A percentile compares a stretch with the other conserved stretches of the same genome.
These are phyloP conservation scores for Ophioderma brevispina DNA, from an alignment of 35 echinoderm and acorn worm genomes.

Conservation along the genomic window DNA sequence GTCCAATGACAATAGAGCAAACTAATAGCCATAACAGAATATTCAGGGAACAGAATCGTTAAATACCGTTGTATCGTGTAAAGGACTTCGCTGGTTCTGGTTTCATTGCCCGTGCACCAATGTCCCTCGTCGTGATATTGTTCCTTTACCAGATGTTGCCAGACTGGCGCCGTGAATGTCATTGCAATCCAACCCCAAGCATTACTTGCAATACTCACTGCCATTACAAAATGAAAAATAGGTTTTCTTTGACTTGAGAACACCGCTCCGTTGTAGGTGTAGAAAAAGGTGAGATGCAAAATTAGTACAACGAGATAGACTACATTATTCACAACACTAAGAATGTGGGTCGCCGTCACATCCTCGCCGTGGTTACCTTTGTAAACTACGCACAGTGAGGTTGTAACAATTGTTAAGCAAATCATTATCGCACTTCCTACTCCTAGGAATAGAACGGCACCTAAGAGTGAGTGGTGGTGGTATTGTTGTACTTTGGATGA, in stretches of 20 bases:
- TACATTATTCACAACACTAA: neutral
- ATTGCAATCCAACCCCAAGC: neutral
- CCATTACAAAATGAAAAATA: neutral
- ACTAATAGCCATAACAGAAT: neutral
- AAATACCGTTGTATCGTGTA: neutral
- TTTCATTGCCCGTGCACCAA: neutral
- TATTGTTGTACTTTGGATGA: neutral
- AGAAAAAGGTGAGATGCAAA: neutral
- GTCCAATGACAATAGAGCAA: slow-evolving; percentile 2
- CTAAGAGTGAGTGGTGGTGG: neutral
- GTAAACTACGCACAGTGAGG: neutral
- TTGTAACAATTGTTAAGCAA: neutral
- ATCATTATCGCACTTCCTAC: neutral
- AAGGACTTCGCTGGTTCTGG: neutral
- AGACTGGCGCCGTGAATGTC: neutral
- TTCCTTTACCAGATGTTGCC: neutral
- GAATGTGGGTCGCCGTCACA: neutral
- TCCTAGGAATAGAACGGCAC: neutral
- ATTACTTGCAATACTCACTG: neutral
- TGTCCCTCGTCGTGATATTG: neutral
- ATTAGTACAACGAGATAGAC: neutral
- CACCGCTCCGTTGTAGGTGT: neutral
- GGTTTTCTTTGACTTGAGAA: neutral
- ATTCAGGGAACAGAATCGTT: neutral
- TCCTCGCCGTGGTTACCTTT: neutral